Base-by-base conservation (phyloP, 2,113 vertebrate species). In the Scolopax mira region DNA sequence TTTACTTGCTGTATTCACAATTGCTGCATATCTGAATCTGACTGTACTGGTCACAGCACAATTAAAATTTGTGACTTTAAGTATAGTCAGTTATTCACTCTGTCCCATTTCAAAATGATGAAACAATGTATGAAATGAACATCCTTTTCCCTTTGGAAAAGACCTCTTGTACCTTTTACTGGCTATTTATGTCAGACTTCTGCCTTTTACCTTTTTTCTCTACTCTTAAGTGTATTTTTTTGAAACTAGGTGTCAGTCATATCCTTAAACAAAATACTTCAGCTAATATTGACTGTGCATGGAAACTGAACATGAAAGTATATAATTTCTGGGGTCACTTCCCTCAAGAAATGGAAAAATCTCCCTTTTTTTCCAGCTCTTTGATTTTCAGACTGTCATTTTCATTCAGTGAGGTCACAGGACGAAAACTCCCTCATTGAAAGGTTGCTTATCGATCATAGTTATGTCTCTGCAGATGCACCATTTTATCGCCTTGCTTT, bases 361-460 rank as follows among this genome's bases (percentile, higher is more conserved):
- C 31, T 52, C 75, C 33, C 9, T 69, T 87, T 90, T 87, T 90
- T 92, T 79, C 65, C 58, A 85, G 22, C n/a, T 79, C 51, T 84
- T 94, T 93, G 78, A 18, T 82, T 95, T 94, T 77, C 51, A 77
- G 71, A 67, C 22, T 72, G 37, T 71, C 39, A 74, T 88, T 94
- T 85, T 87, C 54, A 66, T 46, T 61, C 81, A 48, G 28, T 3
- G 62, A 93, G 87, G 54, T 92, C 57, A 52, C 14, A 52, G 35
- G 70, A 95, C 60, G 70, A 93, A 82, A 80, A 77, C 23, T 91
- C 35, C 42, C 60, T 46, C 1, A 3, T 15, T 55, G 70, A 55
- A 79, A 90, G 28, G 42, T 42, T 49, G 58, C 0, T 0, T 48
- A 92, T 79, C 1, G 1, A 93, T 92, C 90, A 89, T 16, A 54